Evolutionary conservation across 2,888 invertebrate genomes (phyloP), one percentile per base, ranked within the genome.

Genomic region (Chrysolina oricalcia): DNA sequence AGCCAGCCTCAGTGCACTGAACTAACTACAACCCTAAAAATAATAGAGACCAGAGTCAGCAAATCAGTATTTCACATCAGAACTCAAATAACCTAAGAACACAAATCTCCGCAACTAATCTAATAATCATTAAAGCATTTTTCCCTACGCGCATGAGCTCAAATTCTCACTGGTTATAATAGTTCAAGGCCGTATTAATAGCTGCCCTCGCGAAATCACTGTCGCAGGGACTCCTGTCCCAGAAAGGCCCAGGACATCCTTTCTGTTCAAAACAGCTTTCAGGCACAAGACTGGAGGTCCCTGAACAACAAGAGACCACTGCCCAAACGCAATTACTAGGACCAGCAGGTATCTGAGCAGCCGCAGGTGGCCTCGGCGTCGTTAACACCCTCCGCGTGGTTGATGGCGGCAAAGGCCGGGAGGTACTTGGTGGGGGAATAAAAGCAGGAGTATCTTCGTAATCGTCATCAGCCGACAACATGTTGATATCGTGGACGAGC

Each of bases 221-320:
- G 8, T 92, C 91, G 86, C 96, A 96, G 0, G 95, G 95, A 84
- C 93, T 93, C 0, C 87, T 82, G 78, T 93, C 94, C 91, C 95
- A 95, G 88, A 94, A 94, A 68, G 92, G 91, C 0, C 94, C 94
- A 0, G 92, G 91, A 85, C 96, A 96, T 9, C 93, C 92, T 70
- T 93, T 88, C 10, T 91, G 89, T 86, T 95, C 95, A 76, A 96
- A 96, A 85, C 96, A 96, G 15, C 86, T 87, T 79, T 90, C 90
- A 2, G 90, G 87, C 67, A 92, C 88, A 15, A 89, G 87, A 74
- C 88, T 88, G n/a, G 88, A 88, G 0, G 88, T 87, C 0, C 89
- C 88, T 0, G 92, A 89, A 83, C 96, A 96, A 84, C 96, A 96
- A 1, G 93, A 92, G 8, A 94, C 89, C 67, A 95, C 93, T 0